A percentile compares a stretch with the other conserved stretches of the same genome.
Evolutionary conservation across 2,797 vertebrate species (phyloP).

Genomic region (Tiaroga cobitis): DNA sequence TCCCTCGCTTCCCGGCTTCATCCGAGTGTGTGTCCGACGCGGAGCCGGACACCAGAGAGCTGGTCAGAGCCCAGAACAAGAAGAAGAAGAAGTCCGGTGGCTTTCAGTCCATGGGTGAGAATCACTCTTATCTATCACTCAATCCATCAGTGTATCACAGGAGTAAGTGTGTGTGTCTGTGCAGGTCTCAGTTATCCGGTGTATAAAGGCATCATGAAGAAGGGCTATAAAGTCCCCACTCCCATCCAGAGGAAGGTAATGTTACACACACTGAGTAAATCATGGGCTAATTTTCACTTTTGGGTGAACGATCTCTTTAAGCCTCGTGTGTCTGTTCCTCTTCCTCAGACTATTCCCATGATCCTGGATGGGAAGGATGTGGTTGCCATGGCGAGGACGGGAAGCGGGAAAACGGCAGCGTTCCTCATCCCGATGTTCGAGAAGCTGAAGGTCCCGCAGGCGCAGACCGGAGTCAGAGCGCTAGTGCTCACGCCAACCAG

Average conservation of each 20-base stretch:
- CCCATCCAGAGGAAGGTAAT: conserved; percentile 96
- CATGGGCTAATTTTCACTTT: no score
- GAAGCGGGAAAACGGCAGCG: conserved; percentile 96
- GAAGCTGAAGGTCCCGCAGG: conserved; percentile 86
- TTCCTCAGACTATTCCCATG: conserved; percentile 85
- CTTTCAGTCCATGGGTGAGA: conserved; percentile 96
- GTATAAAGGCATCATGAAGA: conserved; percentile 95
- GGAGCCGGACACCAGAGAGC: conserved; percentile 87
- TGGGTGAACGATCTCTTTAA: no score
- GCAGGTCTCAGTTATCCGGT: conserved; percentile 92
- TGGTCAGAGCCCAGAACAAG: conserved; percentile 95
- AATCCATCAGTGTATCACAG: neutral
- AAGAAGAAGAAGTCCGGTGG: conserved; percentile 99
- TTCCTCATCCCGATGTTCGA: conserved; percentile 98
- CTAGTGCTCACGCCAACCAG: conserved; percentile 92
- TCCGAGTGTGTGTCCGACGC: conserved; percentile 83
- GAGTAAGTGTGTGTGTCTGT: neutral
- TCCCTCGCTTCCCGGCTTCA: conserved; percentile 78
- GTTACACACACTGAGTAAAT: no score
- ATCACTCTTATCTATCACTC: rapidly evolving
- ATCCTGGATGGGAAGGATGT: conserved; percentile 93
- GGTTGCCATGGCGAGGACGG: conserved; percentile 96
- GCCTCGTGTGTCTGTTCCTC: neutral
- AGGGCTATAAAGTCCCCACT: conserved; percentile 97
- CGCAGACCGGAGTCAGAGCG: conserved; percentile 88